Evolutionary conservation across 2,888 invertebrate genomes (phyloP).

Genomic region (Ischnura elegans): DNA sequence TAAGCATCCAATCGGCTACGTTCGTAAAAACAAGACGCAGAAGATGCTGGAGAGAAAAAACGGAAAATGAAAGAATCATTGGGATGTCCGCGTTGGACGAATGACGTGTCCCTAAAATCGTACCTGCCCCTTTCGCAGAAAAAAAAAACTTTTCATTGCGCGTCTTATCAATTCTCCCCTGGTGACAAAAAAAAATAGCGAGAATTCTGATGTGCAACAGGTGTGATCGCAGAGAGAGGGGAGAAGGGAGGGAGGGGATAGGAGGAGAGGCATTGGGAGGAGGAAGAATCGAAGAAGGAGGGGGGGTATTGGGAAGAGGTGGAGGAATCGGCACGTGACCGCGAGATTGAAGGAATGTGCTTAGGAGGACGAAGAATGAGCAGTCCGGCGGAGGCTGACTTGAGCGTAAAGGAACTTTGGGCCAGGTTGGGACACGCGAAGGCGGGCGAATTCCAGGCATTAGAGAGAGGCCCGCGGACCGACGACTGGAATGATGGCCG

Average conservation of each 20-base stretch:
- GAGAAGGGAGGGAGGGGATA: not conserved
- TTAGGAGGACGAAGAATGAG: slow-evolving; percentile 8
- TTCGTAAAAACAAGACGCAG: too few relatives aligned
- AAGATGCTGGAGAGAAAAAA: too few relatives aligned
- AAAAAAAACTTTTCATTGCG: too few relatives aligned
- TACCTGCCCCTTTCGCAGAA: too few relatives aligned
- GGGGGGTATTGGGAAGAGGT: not conserved
- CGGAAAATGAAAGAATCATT: too few relatives aligned
- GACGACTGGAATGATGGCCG: not conserved
- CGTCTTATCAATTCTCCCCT: too few relatives aligned
- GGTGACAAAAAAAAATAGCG: too few relatives aligned
- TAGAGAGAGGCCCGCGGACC: not conserved
- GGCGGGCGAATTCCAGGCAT: not conserved
- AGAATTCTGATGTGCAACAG: not conserved
- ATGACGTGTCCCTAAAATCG: too few relatives aligned
- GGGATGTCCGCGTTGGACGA: too few relatives aligned
- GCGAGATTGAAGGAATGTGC: slow-evolving; percentile 18
- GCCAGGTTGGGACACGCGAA: not conserved
- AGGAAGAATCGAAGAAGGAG: not conserved
- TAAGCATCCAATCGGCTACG: too few relatives aligned
- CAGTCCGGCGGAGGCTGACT: slow-evolving; percentile 9
- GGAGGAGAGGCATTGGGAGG: not conserved
- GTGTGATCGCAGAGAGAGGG: not conserved
- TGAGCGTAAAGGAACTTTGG: not conserved
- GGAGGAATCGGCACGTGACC: not conserved